phyloP scores from a whole-genome alignment of 2,113 vertebrate genomes.

The Hipposideros armiger region DNA sequence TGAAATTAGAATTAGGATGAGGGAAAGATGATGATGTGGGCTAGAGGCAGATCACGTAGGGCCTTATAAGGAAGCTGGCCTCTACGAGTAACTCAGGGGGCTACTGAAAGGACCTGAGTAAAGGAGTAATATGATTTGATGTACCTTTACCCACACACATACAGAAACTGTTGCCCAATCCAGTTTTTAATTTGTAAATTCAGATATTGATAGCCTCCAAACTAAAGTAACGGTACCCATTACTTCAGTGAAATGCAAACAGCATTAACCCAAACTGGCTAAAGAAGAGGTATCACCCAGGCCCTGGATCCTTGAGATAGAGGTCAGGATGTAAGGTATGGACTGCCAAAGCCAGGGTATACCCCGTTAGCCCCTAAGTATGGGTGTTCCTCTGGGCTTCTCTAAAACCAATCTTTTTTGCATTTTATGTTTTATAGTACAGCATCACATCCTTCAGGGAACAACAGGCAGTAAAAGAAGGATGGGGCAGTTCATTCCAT shows the following conservation, averaged over 20 bases:
- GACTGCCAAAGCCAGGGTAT: background rate
- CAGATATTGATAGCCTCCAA: background rate
- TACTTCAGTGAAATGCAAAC: background rate
- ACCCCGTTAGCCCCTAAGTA: background rate
- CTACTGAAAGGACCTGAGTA: background rate
- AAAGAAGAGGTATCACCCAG: background rate
- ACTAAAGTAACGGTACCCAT: background rate
- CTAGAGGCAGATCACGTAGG: background rate
- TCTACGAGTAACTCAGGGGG: background rate
- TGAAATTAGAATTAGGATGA: background rate
- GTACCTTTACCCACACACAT: background rate
- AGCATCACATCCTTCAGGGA: background rate
- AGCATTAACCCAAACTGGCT: background rate
- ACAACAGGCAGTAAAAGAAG: background rate
- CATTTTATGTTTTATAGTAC: conserved; percentile 7
- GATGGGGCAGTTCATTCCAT: background rate
- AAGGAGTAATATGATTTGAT: background rate
- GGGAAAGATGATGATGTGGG: background rate
- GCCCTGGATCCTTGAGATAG: background rate
- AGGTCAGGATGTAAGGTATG: background rate
- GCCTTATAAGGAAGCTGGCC: background rate
- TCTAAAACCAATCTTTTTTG: background rate
- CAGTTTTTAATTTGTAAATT: conserved; percentile 22
- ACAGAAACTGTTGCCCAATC: background rate
- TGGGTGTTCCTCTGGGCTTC: background rate